These are phyloP conservation scores for Hypselothyrea guttata DNA, from an alignment of 2,888 invertebrate genomes.

Conservation along the genomic window DNA sequence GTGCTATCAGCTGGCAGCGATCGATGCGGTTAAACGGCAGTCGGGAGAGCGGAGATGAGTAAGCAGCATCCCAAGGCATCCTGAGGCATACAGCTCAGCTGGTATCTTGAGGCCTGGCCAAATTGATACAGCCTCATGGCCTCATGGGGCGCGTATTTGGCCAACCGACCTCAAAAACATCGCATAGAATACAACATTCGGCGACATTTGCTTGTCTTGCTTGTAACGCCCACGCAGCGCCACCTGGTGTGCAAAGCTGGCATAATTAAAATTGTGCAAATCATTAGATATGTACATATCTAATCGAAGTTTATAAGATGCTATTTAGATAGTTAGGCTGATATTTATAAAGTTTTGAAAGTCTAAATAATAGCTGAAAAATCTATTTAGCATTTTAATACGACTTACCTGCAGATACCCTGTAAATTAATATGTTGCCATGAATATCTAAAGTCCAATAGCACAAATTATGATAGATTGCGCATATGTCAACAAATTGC, in stretches of 20 bases:
- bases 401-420: neutral
- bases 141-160: slow-evolving; percentile 70
- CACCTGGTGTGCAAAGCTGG: slow-evolving; percentile 39
- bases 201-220: slow-evolving; percentile 34
- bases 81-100: slow-evolving; percentile 1
- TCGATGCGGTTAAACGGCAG: slow-evolving; percentile 69
- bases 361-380: neutral
- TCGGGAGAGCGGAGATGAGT: slow-evolving; percentile 3
- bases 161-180: slow-evolving; percentile 58
- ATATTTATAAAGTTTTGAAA: neutral
- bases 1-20: slow-evolving; percentile 73
- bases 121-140: slow-evolving; percentile 32
- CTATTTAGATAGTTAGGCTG: neutral
- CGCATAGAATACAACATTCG: slow-evolving; percentile 34
- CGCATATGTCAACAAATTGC: neutral
- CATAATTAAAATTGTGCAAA: slow-evolving; percentile 35
- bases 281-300: slow-evolving; percentile 12
- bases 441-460: slow-evolving; percentile 5
- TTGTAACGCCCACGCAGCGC: slow-evolving; percentile 61
- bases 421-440: no score
- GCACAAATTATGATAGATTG: slow-evolving; percentile 2
- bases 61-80: slow-evolving; percentile 2
- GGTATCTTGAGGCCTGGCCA: slow-evolving; percentile 6
- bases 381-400: no score
- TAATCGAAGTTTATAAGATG: neutral